phyloP scores from a whole-genome alignment of 2,113 vertebrate genomes.

The Rhea americana region DNA sequence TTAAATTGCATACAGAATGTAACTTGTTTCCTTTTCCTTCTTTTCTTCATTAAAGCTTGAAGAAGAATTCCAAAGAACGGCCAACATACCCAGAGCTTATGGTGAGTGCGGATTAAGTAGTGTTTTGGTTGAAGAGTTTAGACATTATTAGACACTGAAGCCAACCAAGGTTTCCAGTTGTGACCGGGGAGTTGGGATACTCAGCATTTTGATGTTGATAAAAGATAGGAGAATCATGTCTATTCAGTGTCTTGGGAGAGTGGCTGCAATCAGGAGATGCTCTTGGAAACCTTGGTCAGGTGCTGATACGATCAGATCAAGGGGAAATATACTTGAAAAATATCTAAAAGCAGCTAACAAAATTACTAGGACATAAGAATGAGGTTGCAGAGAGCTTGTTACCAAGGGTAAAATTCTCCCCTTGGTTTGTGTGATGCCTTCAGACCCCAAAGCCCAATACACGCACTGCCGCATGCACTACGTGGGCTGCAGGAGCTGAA shows the following conservation, averaged over 20 bases:
- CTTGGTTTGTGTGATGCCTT: not conserved
- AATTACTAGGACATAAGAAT: not conserved
- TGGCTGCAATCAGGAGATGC: not conserved
- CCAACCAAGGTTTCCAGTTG: not conserved
- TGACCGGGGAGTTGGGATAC: not conserved
- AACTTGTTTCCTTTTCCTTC: not conserved
- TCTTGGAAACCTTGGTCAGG: not conserved
- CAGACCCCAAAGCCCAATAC: not conserved
- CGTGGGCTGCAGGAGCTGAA: not conserved
- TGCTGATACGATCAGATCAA: not conserved
- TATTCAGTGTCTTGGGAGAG: not conserved
- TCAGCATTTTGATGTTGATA: not conserved
- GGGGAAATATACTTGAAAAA: not conserved
- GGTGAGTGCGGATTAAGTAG: slow-evolving; percentile 78
- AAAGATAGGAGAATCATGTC: not conserved
- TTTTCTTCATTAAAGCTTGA: slow-evolving; percentile 83
- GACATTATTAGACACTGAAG: not conserved
- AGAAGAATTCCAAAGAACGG: slow-evolving; percentile 98
- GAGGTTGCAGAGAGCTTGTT: not conserved
- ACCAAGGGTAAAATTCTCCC: not conserved
- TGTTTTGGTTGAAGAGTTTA: not conserved
- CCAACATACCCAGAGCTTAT: slow-evolving; percentile 96
- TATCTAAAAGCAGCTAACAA: not conserved
- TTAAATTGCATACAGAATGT: not conserved
- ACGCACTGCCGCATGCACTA: not conserved